These are phyloP conservation scores for Drosophila acutilabella DNA, from an alignment of 2,888 invertebrate genomes.

Conservation along the genomic window DNA sequence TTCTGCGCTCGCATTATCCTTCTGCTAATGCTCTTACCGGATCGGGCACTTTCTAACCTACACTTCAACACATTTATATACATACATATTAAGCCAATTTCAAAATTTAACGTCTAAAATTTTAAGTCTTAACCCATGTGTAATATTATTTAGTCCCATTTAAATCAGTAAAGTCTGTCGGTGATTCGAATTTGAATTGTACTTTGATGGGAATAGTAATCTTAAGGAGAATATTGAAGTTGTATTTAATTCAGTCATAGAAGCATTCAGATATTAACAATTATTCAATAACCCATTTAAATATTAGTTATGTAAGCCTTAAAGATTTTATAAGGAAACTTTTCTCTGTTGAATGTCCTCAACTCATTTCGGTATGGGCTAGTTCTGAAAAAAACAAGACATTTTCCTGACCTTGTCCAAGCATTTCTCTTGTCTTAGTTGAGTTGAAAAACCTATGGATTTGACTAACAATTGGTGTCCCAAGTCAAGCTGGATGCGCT, in stretches of 20 bases:
- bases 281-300: too few species aligned
- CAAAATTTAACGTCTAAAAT: constrained; percentile 46
- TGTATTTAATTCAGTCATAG: too few species aligned
- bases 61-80: background rate
- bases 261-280: too few species aligned
- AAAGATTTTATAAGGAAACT: background rate
- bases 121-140: constrained; percentile 12
- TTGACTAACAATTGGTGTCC: constrained; percentile 39
- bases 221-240: too few species aligned
- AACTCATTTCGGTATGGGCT: background rate
- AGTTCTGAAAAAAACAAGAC: background rate
- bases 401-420: constrained; percentile 46
- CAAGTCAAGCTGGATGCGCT: constrained; percentile 26
- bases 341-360: background rate
- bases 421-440: constrained; percentile 13
- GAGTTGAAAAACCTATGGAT: constrained; percentile 19
- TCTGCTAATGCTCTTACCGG: constrained; percentile 88
- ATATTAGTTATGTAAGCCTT: too few species aligned
- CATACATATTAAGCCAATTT: background rate
- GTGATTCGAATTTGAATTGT: background rate
- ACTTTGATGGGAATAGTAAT: too few species aligned
- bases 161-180: constrained; percentile 2
- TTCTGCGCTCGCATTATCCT: constrained; percentile 88
- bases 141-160: background rate
- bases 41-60: constrained; percentile 19